Percentiles rank a stretch among this genome's conserved stretches.
These are phyloP conservation scores for Petaurus breviceps DNA, from an alignment of 2,113 vertebrate species.

Conservation along the genomic window DNA sequence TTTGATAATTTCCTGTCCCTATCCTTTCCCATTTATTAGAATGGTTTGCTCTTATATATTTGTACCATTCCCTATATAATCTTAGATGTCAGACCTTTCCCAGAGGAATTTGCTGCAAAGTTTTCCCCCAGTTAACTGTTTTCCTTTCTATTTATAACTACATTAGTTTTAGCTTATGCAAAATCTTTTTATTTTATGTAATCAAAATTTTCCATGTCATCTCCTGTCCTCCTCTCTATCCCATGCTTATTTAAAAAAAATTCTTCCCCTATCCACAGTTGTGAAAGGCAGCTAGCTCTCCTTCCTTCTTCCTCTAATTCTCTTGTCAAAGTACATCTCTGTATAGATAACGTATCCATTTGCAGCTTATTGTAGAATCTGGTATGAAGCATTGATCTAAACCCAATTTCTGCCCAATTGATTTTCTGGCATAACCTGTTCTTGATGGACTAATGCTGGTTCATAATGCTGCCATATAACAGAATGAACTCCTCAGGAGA, in stretches of 20 bases:
- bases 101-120: not conserved
- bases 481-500: not conserved
- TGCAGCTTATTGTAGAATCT: not conserved
- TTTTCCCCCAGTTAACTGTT: not conserved
- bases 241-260: not conserved
- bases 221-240: not conserved
- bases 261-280: not conserved
- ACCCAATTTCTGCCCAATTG: not conserved
- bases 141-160: not conserved
- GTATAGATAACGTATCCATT: not conserved
- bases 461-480: not conserved
- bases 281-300: not conserved
- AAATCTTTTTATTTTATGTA: not conserved
- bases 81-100: not conserved
- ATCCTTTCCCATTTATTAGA: not conserved
- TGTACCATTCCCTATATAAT: not conserved
- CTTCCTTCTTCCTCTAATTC: not conserved
- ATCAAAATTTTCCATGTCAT: not conserved
- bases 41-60: not conserved
- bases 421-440: not conserved
- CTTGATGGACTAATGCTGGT: not conserved
- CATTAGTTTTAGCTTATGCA: not conserved
- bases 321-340: not conserved
- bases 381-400: not conserved
- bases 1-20: not conserved